Percentiles rank a stretch among this genome's conserved stretches.
Evolutionary conservation across 1,140 invertebrate genomes (phyloP).

Genomic region (Rhopalosiphum maidis): DNA sequence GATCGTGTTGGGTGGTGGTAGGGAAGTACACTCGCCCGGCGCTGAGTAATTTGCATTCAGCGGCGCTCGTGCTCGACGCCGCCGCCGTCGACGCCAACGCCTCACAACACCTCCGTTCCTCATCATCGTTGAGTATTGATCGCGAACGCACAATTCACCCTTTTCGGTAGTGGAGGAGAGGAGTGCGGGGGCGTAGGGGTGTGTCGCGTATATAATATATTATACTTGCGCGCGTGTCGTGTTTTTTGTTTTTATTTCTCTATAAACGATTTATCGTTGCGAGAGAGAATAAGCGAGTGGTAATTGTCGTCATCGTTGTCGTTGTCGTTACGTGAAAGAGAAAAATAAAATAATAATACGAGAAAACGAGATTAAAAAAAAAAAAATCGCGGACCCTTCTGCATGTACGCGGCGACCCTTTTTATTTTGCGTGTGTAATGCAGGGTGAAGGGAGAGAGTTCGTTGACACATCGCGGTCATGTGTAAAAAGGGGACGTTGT

Average conservation of each 20-base stretch:
- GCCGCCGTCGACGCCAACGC: neutral
- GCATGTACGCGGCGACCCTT: constrained; percentile 27
- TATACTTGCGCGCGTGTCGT: neutral
- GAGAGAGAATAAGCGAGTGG: neutral
- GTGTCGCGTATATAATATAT: neutral
- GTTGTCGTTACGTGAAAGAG: neutral
- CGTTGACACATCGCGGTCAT: constrained; percentile 33
- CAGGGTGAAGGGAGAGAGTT: constrained; percentile 33
- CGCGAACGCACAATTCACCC: neutral
- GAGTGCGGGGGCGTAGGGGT: neutral
- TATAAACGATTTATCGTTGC: constrained; percentile 18
- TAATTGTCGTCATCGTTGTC: neutral
- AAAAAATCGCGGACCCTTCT: constrained; percentile 32
- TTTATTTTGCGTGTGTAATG: neutral
- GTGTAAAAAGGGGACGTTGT: neutral
- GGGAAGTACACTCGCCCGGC: neutral
- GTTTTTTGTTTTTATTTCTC: constrained; percentile 33
- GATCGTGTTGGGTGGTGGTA: neutral
- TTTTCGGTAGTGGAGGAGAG: neutral
- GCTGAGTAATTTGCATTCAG: constrained; percentile 49
- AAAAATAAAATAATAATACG: constrained; percentile 8
- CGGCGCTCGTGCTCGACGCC: neutral
- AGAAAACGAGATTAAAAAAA: neutral
- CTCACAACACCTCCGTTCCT: constrained; percentile 6
- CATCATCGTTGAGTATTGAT: constrained; percentile 12